Evolutionary conservation across 2,888 invertebrate genomes (phyloP).

Genomic region (Drosophila subsilvestris): DNA sequence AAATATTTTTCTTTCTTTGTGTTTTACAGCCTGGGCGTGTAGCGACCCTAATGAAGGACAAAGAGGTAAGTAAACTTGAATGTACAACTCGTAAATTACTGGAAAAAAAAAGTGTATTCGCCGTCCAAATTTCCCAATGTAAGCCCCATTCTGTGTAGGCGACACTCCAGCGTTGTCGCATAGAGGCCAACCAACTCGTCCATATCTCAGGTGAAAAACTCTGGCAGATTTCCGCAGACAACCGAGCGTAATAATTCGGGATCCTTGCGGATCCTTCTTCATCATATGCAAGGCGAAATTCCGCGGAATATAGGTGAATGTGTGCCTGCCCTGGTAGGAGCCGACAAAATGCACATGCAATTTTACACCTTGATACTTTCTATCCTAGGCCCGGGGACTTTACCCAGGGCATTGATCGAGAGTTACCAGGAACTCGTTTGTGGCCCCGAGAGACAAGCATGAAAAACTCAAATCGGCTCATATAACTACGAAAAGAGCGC

Average conservation of each 20-base stretch:
- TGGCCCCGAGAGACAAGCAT: constrained; percentile 84
- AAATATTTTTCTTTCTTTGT: constrained; percentile 42
- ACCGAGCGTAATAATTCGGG: constrained; percentile 78
- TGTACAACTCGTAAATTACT: not conserved
- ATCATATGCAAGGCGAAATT: constrained; percentile 76
- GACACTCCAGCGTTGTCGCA: constrained; percentile 2
- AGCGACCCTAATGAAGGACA: constrained; percentile 92
- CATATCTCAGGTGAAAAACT: constrained; percentile 75
- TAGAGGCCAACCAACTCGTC: constrained; percentile 68
- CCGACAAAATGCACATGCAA: constrained; percentile 2
- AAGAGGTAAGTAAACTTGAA: constrained; percentile 86
- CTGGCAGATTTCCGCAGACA: constrained; percentile 84
- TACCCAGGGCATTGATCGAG: constrained; percentile 81
- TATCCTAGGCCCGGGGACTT: constrained; percentile 84
- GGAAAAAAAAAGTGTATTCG: constrained; percentile 50
- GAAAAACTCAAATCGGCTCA: constrained; percentile 78
- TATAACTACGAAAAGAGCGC: rapidly evolving
- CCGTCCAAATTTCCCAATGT: constrained; percentile 75
- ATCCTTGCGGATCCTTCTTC: constrained; percentile 71
- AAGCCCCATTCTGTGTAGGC: constrained; percentile 82
- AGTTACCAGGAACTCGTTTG: constrained; percentile 84
- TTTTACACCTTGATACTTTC: constrained; percentile 84
- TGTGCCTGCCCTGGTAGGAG: not conserved
- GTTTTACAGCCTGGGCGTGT: constrained; percentile 94
- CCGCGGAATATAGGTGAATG: constrained; percentile 82